phyloP scores from a whole-genome alignment of 1,140 invertebrate species.

The Meteorus sp. region DNA sequence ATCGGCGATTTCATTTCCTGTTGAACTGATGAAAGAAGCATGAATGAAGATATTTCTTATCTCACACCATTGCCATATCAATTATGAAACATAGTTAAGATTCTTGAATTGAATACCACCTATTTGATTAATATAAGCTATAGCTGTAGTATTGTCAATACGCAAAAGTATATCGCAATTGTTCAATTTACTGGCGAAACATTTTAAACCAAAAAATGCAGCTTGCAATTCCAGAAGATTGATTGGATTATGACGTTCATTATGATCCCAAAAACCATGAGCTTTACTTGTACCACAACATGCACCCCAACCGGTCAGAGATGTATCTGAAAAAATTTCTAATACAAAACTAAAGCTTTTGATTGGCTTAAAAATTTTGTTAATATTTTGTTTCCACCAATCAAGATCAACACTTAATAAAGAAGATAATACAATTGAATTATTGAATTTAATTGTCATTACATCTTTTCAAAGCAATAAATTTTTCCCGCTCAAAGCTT shows the following conservation, averaged over 20 bases:
- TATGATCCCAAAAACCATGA: slow-evolving; percentile 15
- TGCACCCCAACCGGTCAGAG: slow-evolving; percentile 5
- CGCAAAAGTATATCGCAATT: slow-evolving; percentile 24
- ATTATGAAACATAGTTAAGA: slow-evolving; percentile 4
- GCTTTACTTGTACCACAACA: background rate
- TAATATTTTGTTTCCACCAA: slow-evolving; percentile 15
- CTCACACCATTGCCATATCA: slow-evolving; percentile 23
- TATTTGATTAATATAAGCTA: slow-evolving; percentile 29
- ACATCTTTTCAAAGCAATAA: slow-evolving; percentile 1
- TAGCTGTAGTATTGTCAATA: slow-evolving; percentile 26
- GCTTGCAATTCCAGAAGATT: slow-evolving; percentile 19
- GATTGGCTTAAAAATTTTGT: slow-evolving; percentile 2
- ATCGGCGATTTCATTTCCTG: slow-evolving; percentile 23
- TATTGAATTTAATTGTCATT: slow-evolving; percentile 6
- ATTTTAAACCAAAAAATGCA: slow-evolving; percentile 20
- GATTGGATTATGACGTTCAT: slow-evolving; percentile 15
- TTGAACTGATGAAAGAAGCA: slow-evolving; percentile 22
- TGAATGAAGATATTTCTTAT: slow-evolving; percentile 20
- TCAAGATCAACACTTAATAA: background rate
- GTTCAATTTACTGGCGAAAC: slow-evolving; percentile 6
- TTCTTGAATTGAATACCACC: slow-evolving; percentile 20
- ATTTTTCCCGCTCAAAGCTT: slow-evolving; percentile 11
- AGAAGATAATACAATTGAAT: background rate
- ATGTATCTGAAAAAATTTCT: slow-evolving; percentile 26
- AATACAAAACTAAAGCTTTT: background rate